Conservation (phyloP, 2,888 invertebrate genomes). For the Ophioninae sp. region DNA sequence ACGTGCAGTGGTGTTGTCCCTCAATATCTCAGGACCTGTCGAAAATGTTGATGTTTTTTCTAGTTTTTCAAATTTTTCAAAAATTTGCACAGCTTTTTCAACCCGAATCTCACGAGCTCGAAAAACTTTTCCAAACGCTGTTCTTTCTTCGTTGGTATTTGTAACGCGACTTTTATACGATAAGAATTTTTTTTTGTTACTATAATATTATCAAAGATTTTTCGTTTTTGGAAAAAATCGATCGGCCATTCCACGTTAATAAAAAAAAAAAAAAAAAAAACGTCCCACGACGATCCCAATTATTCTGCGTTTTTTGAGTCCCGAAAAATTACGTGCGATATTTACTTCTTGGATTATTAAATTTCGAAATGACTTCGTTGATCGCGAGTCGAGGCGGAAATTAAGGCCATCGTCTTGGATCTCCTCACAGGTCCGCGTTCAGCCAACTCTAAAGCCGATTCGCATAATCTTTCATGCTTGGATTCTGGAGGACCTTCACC, state of each 20-base stretch:
- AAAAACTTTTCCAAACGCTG: too few relatives aligned
- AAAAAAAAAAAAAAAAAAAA: slow-evolving; percentile 47
- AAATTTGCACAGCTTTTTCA: too few relatives aligned
- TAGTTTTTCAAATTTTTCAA: too few relatives aligned
- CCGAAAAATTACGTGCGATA: neutral
- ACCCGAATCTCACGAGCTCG: too few relatives aligned
- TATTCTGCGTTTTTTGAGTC: neutral
- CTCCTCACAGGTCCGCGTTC: neutral
- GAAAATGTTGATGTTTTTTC: too few relatives aligned
- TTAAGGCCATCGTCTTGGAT: neutral
- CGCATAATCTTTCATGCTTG: slow-evolving; percentile 1
- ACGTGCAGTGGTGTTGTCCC: too few relatives aligned
- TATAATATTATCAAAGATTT: neutral
- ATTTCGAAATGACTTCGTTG: slow-evolving; percentile 9
- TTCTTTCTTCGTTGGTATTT: neutral
- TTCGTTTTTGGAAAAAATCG: neutral
- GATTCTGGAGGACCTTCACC: neutral
- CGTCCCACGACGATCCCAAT: slow-evolving; percentile 54
- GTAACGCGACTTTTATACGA: neutral
- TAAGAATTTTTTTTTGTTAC: neutral
- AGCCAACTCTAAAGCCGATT: neutral
- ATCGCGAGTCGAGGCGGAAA: neutral
- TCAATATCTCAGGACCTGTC: too few relatives aligned
- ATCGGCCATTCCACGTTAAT: slow-evolving; percentile 37
- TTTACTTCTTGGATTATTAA: neutral